Evolutionary conservation across 2,888 invertebrate genomes (phyloP).

Genomic region (Gymnoscelis rufifasciata): DNA sequence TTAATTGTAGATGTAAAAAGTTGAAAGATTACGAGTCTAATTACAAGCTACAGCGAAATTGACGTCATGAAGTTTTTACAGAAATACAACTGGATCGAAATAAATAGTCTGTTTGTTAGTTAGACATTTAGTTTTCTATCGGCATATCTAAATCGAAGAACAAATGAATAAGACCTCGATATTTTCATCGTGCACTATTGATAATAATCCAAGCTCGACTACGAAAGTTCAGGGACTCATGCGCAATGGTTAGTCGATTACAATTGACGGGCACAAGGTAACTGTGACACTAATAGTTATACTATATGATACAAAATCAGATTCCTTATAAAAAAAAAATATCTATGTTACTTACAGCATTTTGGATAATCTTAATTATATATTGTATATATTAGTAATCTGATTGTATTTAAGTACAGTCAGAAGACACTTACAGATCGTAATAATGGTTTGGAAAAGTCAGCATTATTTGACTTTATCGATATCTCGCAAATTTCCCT

Average conservation of each 20-base stretch:
- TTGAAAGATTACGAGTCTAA: background rate
- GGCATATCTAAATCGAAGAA: slow-evolving; percentile 4
- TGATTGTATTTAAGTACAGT: no score
- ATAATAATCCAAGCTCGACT: slow-evolving; percentile 26
- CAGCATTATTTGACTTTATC: background rate
- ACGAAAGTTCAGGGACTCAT: slow-evolving; percentile 29
- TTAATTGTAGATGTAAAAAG: background rate
- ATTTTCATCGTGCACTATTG: slow-evolving; percentile 24
- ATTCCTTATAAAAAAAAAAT: no score
- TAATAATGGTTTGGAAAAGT: no score
- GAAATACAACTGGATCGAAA: background rate
- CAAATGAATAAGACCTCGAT: slow-evolving; percentile 21
- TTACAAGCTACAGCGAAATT: background rate
- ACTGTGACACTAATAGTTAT: slow-evolving; percentile 21
- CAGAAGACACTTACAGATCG: no score
- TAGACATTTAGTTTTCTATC: background rate
- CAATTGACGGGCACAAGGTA: slow-evolving; percentile 27
- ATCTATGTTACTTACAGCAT: no score
- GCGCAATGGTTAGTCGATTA: slow-evolving; percentile 27
- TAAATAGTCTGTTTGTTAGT: no score
- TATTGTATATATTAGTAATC: no score
- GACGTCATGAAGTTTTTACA: background rate
- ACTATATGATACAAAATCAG: no score
- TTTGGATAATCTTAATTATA: no score
- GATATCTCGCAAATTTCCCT: slow-evolving; percentile 1